phyloP scores from a whole-genome alignment of 2,113 vertebrate genomes.

The Solenodon paradoxus region DNA sequence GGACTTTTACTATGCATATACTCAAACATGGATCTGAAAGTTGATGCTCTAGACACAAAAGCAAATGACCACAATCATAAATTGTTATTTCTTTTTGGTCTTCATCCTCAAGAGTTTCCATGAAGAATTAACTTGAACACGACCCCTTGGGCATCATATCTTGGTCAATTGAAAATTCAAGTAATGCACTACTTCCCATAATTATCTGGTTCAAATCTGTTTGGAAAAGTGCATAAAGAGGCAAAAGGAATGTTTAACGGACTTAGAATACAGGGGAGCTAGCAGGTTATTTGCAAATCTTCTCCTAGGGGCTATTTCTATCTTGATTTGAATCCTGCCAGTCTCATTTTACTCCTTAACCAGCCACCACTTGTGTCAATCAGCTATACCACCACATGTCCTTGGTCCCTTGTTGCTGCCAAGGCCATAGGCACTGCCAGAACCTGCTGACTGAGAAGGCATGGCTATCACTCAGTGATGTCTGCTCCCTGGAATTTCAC shows the following conservation, averaged over 20 bases:
- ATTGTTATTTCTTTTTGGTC: slow-evolving; percentile 27
- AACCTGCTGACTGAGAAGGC: slow-evolving; percentile 18
- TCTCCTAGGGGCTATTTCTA: background rate
- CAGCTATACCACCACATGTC: background rate
- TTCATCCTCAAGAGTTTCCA: background rate
- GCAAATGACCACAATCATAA: background rate
- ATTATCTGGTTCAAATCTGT: background rate
- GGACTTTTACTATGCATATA: background rate
- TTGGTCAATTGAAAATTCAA: background rate
- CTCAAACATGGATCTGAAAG: slow-evolving; percentile 25
- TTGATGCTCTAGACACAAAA: slow-evolving; percentile 19
- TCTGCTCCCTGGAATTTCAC: slow-evolving; percentile 39
- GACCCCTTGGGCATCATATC: background rate
- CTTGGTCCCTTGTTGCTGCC: background rate
- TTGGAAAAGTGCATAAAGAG: background rate
- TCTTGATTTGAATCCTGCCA: background rate
- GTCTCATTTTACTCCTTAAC: background rate
- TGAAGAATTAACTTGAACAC: slow-evolving; percentile 19
- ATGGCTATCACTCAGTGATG: background rate
- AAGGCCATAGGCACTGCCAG: background rate
- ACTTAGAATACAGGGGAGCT: background rate
- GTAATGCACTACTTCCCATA: background rate
- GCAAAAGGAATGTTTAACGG: background rate
- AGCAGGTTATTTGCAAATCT: background rate
- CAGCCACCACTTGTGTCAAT: background rate